Evolutionary conservation across 35 echinoderm and acorn worm species (phyloP), one percentile per base, ranked within the genome.

Genomic region (Apostichopus japonicus): DNA sequence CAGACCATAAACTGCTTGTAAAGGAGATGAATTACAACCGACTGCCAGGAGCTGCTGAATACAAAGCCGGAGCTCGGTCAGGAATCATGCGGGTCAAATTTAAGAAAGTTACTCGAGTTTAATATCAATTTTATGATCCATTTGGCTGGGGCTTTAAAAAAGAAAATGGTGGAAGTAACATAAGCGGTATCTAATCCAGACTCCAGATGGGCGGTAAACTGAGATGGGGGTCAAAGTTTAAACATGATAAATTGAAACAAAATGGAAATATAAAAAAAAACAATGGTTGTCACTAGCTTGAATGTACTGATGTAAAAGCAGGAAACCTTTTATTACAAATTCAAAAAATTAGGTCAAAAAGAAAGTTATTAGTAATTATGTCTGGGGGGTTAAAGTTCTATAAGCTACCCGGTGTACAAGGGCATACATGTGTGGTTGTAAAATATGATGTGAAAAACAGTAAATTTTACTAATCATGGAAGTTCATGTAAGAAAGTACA

Each of bases 221-320:
- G 17, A 75, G 22, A 75, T 75, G 15, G 71, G 71, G 71, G 71
- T 75, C 71, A 75, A 75, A 75, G 71, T 21, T 75, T 75, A 75
- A 75, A 75, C 71, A 75, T 75, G 71, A 75, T 75, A 15, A 75
- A 75, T 23, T 19, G 11, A 75, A 75, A 19, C 17, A 24, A 24
- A 75, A 6, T 75, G 71, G n/a, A 19, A 15, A 75, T 75, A 4
- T 67, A 67, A 19, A 67, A 75, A 75, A 19, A 21, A 75, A 75
- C n/a, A 19, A 8, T 61, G 33, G 2, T 61, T 61, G 57, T 61
- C 4, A 61, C 57, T 61, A 13, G 33, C 33, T 13, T 61, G 13
- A 61, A 8, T 61, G 57, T 61, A 61, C 7, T 61, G 57, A 61
- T 61, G 57, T 61, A 0, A 13, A 58, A 61, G 8, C 57, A 61